phyloP scores from a whole-genome alignment of 1,140 invertebrate genomes.

The Polypedilum pembai region DNA sequence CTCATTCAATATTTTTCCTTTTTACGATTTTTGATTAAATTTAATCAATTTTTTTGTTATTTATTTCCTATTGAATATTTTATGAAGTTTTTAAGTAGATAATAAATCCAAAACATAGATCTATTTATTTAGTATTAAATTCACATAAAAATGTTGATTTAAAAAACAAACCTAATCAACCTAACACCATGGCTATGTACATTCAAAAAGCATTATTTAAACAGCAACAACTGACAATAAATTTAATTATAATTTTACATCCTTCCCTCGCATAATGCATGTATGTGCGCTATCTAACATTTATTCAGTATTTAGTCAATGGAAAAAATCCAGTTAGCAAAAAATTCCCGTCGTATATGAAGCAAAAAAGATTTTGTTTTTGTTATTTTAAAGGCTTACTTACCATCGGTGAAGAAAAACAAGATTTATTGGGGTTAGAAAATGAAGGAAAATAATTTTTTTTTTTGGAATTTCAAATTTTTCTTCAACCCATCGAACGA shows the following conservation, averaged over 20 bases:
- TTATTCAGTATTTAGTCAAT: slow-evolving; percentile 19
- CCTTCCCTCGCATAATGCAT: neutral
- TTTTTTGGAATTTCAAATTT: neutral
- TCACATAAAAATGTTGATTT: too few species aligned
- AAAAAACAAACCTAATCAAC: too few species aligned
- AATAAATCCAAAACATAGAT: too few species aligned
- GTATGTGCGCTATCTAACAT: neutral
- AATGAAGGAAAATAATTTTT: neutral
- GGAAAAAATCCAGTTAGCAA: neutral
- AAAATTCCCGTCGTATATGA: neutral
- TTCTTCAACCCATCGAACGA: neutral
- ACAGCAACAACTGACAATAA: neutral
- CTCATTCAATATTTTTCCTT: too few species aligned
- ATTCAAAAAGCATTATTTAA: neutral
- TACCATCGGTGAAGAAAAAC: slow-evolving; percentile 5
- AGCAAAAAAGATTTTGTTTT: neutral
- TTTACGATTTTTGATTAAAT: too few species aligned
- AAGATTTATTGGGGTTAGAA: slow-evolving; percentile 11
- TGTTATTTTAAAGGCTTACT: slow-evolving; percentile 18
- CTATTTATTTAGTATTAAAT: too few species aligned
- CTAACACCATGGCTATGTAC: too few species aligned
- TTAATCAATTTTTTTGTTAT: too few species aligned
- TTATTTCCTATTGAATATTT: too few species aligned
- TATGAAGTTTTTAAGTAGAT: too few species aligned
- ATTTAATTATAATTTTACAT: neutral